Conservation (phyloP, 2,113 vertebrate genomes). For the Anhinga rufa region DNA sequence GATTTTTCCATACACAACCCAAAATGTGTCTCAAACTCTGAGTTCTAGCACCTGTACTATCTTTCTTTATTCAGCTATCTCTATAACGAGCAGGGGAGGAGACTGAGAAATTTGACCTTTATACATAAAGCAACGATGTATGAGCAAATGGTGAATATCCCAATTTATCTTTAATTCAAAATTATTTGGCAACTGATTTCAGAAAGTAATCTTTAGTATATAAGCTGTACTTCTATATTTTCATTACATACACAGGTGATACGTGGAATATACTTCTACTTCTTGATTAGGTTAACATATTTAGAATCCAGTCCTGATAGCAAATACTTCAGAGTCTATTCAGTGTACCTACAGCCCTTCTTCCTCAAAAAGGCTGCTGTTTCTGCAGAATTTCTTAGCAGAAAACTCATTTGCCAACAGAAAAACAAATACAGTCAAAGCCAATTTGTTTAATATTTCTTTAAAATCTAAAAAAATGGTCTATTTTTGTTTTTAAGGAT, state of each 20-base stretch:
- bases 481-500: neutral
- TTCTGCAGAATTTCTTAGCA: neutral
- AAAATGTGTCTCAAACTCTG: neutral
- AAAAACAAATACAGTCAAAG: neutral
- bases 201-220: neutral
- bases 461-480: neutral
- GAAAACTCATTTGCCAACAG: neutral
- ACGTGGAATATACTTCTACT: neutral
- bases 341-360: neutral
- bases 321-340: neutral
- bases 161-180: neutral
- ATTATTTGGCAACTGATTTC: neutral
- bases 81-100: neutral
- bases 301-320: neutral
- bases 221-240: neutral
- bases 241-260: neutral
- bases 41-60: neutral
- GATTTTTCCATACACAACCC: neutral
- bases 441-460: neutral
- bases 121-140: neutral
- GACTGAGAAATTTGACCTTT: neutral
- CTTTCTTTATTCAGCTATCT: neutral
- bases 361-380: neutral
- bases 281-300: neutral
- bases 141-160: neutral